Evolutionary conservation across 2,113 vertebrate genomes (phyloP), one percentile per base, ranked within the genome.

Genomic region (Muntiacus muntjak): DNA sequence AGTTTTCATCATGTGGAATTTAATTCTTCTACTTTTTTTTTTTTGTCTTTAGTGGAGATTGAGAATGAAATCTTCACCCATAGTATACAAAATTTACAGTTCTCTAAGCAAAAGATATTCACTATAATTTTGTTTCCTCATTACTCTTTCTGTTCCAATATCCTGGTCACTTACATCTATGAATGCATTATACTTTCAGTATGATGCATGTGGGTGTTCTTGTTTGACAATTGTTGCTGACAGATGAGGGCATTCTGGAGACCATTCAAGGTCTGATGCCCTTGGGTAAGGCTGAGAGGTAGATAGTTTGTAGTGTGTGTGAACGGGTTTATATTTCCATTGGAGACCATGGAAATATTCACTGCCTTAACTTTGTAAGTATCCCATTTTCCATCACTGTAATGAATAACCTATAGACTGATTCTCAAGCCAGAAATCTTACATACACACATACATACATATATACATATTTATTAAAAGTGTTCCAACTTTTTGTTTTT

Each of bases 201-300:
- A 57, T 94, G 94, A 57, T 15, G 25, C 21, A 15, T 74, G 78
- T n/a, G 95, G 81, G 43, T 90, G 55, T 97, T 54, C 81, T 96
- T 76, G 64, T 97, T 93, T 98, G 97, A 94, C 92, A 97, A 64
- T 81, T 64, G 5, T 71, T 45, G 43, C 58, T 97, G 58, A 97
- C 87, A 97, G 87, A 97, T 97, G 95, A 92, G 64, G 21, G 85
- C 54, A 71, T 91, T 94, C 54, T 94, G n/a, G 74, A 91, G 58
- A 94, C 60, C 84, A 85, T 57, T 96, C 90, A 97, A 86, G 76
- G 89, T 17, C 87, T 95, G 84, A 94, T 95, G 40, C 87, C 64
- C 79, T 94, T 96, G 79, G 10, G 23, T 88, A 50, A 95, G 43
- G 23, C 79, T 81, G 74, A 95, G 30, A 82, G 28, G 26, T 76